Conservation (phyloP, 2,888 invertebrate species). For the Chorisops tibialis region DNA sequence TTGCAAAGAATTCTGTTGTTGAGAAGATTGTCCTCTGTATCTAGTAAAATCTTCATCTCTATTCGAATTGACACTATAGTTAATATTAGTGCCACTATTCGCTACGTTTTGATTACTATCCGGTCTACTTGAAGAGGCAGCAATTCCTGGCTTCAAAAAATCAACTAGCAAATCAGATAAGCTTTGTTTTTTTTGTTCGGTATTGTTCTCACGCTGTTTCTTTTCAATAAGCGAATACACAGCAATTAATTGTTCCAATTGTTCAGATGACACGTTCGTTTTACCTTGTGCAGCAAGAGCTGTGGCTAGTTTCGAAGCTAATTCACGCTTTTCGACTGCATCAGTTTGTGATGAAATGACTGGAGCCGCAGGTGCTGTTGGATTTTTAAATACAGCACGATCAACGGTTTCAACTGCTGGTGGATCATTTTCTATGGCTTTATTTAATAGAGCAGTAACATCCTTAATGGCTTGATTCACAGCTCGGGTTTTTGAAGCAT, state of each 20-base stretch:
- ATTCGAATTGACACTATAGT: not conserved
- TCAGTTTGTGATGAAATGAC: constrained; percentile 39
- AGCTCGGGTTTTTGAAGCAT: constrained; percentile 59
- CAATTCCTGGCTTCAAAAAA: constrained; percentile 33
- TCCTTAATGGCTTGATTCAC: constrained; percentile 69
- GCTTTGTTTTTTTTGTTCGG: constrained; percentile 35
- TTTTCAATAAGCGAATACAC: constrained; percentile 55
- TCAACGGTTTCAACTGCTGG: not conserved
- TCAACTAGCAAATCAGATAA: constrained; percentile 39
- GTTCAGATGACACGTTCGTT: constrained; percentile 74
- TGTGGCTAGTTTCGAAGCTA: constrained; percentile 70
- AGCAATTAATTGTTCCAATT: constrained; percentile 74
- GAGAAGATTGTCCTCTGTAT: not conserved
- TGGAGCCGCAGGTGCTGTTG: not conserved
- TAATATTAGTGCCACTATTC: not conserved
- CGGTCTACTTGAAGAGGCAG: not conserved
- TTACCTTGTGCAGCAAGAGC: constrained; percentile 79
- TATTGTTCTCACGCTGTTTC: constrained; percentile 32
- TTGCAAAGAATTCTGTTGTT: not conserved
- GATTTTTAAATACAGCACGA: not conserved
- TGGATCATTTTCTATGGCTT: constrained; percentile 34
- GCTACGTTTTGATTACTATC: not conserved
- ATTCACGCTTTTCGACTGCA: constrained; percentile 52
- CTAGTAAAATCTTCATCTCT: not conserved
- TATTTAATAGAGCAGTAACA: constrained; percentile 65